Base-by-base conservation (phyloP, 2,113 vertebrate species). In the Rhadina sibilatrix region DNA sequence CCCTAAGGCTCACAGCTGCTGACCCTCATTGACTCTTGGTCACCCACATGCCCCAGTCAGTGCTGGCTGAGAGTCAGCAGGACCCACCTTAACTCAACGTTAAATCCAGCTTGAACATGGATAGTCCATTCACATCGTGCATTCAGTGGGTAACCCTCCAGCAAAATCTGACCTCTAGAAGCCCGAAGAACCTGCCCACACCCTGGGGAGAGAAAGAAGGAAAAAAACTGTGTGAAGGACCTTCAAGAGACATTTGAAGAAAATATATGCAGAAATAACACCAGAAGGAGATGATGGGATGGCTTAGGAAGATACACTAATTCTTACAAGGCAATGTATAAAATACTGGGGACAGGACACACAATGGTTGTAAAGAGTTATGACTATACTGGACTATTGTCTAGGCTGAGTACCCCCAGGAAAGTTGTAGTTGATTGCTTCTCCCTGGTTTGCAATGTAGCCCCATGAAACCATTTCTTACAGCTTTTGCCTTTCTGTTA, bases 71-170 rank as follows among this genome's bases (percentile, higher is more conserved):
- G 81, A 94, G 79, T 47, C 69, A 69, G 18, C 10, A 52, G 8
- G 22, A 94, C 84, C 22, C 95, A 99, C 99, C 98, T 99, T 97
- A 99, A 98, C 38, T 99, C 99, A 86, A 99, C 98, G 76, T 98
- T 98, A 92, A 99, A 98, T n/a, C 98, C 98, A 46, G 96, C 95
- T 75, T 98, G 98, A 95, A 99, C 99, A 17, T 99, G 97, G 92
- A 99, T 97, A 80, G 98, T 99, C 99, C 99, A 99, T 94, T 99
- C 99, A 9, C 99, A 99, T 61, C 98, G 98, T 60, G 99, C 98
- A 44, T 99, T 99, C 94, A 99, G 98, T 3, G 99, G 99, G 93
- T 99, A 99, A 95, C 99, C 98, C 92, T 99, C 99, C 95, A 99
- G 92, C 84, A 99, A 98, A 97, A 99, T 98, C 83, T 99, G 99